These are phyloP conservation scores for Campoplex capitator DNA, from an alignment of 2,888 invertebrate genomes.

Conservation along the genomic window DNA sequence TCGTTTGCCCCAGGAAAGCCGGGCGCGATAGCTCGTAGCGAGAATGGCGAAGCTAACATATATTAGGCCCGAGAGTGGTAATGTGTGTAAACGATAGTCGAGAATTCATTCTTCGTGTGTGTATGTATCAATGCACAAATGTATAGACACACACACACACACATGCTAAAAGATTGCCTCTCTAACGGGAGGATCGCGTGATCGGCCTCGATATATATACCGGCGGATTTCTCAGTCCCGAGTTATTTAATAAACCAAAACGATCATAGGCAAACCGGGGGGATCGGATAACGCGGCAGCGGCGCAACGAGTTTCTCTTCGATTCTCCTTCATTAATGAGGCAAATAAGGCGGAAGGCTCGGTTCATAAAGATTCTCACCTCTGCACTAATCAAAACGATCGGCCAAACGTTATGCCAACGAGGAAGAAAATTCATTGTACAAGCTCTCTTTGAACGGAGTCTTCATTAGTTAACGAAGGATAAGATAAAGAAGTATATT, in stretches of 20 bases:
- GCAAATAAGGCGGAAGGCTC: background rate
- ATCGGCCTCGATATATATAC: conserved; percentile 57
- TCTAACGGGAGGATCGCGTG: conserved; percentile 67
- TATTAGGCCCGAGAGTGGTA: conserved; percentile 34
- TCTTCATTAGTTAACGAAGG: too few species aligned
- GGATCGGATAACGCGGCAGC: conserved; percentile 46
- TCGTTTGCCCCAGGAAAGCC: conserved; percentile 48
- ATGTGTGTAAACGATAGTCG: conserved; percentile 36
- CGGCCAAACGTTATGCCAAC: background rate
- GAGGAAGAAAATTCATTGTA: background rate
- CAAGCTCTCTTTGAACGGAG: background rate
- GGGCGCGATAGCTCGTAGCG: background rate
- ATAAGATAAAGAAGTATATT: too few species aligned
- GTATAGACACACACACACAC: background rate
- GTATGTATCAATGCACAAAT: background rate
- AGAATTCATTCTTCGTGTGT: conserved; percentile 50
- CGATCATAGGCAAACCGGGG: conserved; percentile 11
- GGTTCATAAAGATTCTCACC: background rate
- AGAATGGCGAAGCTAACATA: conserved; percentile 30
- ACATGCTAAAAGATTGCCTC: conserved; percentile 40
- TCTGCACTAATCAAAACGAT: background rate
- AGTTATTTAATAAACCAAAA: conserved; percentile 62
- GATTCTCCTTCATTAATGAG: conserved; percentile 28
- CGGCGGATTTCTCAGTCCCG: conserved; percentile 40
- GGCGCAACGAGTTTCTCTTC: conserved; percentile 47